Percentiles rank a stretch among this genome's conserved stretches.
phyloP scores from a whole-genome alignment of 2,888 invertebrate genomes.

The Brachyopa scutellaris region DNA sequence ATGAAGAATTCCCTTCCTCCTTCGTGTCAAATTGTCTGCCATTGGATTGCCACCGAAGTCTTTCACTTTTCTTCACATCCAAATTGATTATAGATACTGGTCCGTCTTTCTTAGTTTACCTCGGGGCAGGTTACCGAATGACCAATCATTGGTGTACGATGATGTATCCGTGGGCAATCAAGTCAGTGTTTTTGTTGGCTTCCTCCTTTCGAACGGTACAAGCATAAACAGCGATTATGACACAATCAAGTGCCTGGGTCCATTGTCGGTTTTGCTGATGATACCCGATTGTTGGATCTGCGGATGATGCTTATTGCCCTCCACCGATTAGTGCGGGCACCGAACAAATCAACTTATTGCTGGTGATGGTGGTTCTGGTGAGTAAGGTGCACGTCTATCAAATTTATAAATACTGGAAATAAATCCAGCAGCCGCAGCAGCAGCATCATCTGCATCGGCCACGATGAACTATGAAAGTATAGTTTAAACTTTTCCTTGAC shows the following conservation, averaged over 20 bases:
- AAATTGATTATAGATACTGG: conserved; percentile 65
- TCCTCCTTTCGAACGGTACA: conserved; percentile 66
- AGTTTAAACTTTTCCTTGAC: conserved; percentile 32
- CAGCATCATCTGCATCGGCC: no score
- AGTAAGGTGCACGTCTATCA: conserved; percentile 34
- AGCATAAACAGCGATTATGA: conserved; percentile 53
- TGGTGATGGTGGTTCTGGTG: conserved; percentile 13
- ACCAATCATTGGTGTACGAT: conserved; percentile 55
- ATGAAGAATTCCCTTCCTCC: conserved; percentile 52
- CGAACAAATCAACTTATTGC: conserved; percentile 31
- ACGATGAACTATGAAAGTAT: conserved; percentile 25
- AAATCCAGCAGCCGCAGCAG: conserved; percentile 7
- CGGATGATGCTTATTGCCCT: conserved; percentile 46
- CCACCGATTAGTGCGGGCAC: conserved; percentile 57
- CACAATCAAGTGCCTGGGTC: conserved; percentile 58
- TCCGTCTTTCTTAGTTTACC: conserved; percentile 47
- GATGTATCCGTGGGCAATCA: conserved; percentile 47
- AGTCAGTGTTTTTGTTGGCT: conserved; percentile 35
- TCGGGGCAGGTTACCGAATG: conserved; percentile 57
- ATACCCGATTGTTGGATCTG: conserved; percentile 15
- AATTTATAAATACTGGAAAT: conserved; percentile 28
- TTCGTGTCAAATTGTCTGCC: conserved; percentile 47
- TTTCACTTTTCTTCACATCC: conserved; percentile 57
- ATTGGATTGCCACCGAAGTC: conserved; percentile 53
- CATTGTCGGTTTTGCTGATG: conserved; percentile 47